Evolutionary conservation across 2,797 vertebrate genomes (phyloP), one percentile per base, ranked within the genome.

Genomic region (Acomys russatus): DNA sequence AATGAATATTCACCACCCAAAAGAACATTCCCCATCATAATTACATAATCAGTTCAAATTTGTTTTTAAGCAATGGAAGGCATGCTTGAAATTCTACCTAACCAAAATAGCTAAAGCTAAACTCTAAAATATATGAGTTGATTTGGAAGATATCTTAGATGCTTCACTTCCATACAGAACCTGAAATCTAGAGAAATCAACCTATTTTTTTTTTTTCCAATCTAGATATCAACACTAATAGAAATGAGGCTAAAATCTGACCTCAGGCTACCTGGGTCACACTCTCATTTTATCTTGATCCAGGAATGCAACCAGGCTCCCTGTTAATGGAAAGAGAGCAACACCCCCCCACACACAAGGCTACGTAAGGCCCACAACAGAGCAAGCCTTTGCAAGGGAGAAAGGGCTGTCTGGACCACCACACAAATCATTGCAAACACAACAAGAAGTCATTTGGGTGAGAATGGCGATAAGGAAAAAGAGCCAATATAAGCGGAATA

Each of bases 1-100:
- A 96, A 97, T 97, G 97, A 97, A 97, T 96, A 98, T 95, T 97
- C 96, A 95, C 93, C 90, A 94, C 89, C 96, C 92, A 97, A 97
- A 97, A 96, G 82, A 94, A 91, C 86, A 96, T 95, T 82, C 93
- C 86, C 76, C 92, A 71, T 88, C 92, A 78, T 94, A 97, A 97
- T 97, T 94, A 97, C 84, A 98, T 94, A 97, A 97, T 97, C 92
- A 92, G 87, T 90, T 95, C 89, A 89, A 96, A 95, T 97, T 92
- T 97, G 94, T 92, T 96, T 89, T 90, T 97, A 86, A 96, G 96
- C 80, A 96, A 83, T 33, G 17, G 80, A 90, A 94, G 77, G 64
- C 89, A 92, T 86, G 76, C 87, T 95, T 96, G 87, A 97, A 97
- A 97, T 97, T 92, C 78, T 89, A 74, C 91, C 76, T 94, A 49